Evolutionary conservation across 2,888 invertebrate species (phyloP).

Genomic region (Portevinia maculata): DNA sequence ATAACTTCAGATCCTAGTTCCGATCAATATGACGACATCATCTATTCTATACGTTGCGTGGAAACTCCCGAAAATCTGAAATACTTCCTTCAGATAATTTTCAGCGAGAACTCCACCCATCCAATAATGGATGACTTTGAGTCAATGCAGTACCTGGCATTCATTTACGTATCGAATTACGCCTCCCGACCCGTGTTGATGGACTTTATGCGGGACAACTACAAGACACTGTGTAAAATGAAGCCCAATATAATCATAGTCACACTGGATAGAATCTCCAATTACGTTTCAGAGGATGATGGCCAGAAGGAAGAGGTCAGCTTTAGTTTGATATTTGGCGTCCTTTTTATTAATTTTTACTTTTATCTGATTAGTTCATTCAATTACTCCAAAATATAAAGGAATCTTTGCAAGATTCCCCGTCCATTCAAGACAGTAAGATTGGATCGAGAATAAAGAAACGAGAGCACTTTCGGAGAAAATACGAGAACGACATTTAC

Average conservation of each 20-base stretch:
- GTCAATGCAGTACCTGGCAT: conserved; percentile 78
- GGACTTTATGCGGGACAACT: conserved; percentile 78
- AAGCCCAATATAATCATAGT: not conserved
- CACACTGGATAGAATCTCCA: conserved; percentile 33
- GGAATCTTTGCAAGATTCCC: not conserved
- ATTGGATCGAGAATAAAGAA: conserved; percentile 50
- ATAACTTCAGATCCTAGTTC: conserved; percentile 72
- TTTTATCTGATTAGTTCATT: conserved; percentile 26
- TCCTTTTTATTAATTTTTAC: not conserved
- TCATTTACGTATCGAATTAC: conserved; percentile 77
- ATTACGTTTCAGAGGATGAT: conserved; percentile 52
- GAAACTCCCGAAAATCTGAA: conserved; percentile 77
- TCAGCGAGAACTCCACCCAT: conserved; percentile 78
- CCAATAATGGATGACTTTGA: conserved; percentile 76
- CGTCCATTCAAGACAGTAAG: conserved; percentile 27
- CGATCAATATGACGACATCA: conserved; percentile 77
- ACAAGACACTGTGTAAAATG: conserved; percentile 76
- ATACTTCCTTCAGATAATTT: conserved; percentile 77
- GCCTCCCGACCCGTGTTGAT: conserved; percentile 77
- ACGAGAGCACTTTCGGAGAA: conserved; percentile 27
- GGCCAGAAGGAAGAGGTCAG: conserved; percentile 54
- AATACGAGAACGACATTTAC: conserved; percentile 20
- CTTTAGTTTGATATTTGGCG: not conserved
- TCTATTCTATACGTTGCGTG: conserved; percentile 79
- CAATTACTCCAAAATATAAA: conserved; percentile 17